Base-by-base conservation (phyloP, 2,113 vertebrate species). In the Heterotis niloticus region DNA sequence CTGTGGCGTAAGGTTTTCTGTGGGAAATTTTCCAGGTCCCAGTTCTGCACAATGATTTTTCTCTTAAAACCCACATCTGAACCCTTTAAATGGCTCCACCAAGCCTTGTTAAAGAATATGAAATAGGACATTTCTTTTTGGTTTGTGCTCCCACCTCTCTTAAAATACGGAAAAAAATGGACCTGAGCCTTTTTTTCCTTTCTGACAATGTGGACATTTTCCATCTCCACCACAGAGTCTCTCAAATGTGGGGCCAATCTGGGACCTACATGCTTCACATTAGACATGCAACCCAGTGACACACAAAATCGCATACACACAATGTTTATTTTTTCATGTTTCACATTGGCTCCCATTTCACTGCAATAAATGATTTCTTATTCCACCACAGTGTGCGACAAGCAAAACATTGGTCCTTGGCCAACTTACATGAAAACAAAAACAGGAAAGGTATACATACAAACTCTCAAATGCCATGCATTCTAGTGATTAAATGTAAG, bases 121-220 rank as follows among this genome's bases (percentile, higher is more conserved):
- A 83, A 86, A 83, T 77, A 82, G 81, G 83, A 81, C 59, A 57
- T 77, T 82, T 85, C 81, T 86, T 86, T 85, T 82, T 78, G 82
- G 70, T 75, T 69, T 62, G 51, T 72, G 78, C 80, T 65, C n/a
- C 20, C 70, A 59, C 78, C 77, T 69, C 84, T 80, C 62, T 72
- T 54, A 85, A 88, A 89, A 89, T 88, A 87, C 89, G 89, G 90
- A 92, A 86, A 92, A 86, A 89, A 87, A 89, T 83, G 82, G 81
- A 89, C 83, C 82, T 89, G 88, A 90, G 91, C 24, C 91, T 90
- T 91, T 91, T 92, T 90, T 91, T 91, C 89, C 64, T 24, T 76
- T 26, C 23, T n/a, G 59, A 76, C 57, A 64, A 44, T 83, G 88
- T 83, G 78, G 87, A 90, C 86, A 69, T 23, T 65, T 65, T 23